phyloP scores from a whole-genome alignment of 2,888 invertebrate species.

The Pimpla rufipes region DNA sequence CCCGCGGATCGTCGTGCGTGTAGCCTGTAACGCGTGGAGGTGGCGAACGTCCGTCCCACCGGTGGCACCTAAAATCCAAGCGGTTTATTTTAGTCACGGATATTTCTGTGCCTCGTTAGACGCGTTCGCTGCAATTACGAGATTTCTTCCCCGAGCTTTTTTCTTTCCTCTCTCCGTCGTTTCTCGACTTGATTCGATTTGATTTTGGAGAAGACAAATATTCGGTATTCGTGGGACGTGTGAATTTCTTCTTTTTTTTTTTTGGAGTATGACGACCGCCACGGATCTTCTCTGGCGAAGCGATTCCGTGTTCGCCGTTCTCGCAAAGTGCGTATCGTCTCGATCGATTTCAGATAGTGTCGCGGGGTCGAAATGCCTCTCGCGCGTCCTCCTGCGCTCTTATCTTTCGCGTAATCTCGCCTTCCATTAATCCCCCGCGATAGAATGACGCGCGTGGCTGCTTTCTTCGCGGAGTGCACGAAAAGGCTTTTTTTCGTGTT shows the following conservation, averaged over 20 bases:
- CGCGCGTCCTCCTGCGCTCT: neutral
- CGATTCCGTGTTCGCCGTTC: constrained; percentile 66
- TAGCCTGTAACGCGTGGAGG: constrained; percentile 7
- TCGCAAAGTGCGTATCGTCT: constrained; percentile 72
- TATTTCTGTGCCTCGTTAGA: constrained; percentile 70
- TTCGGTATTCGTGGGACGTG: neutral
- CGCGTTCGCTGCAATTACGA: constrained; percentile 71
- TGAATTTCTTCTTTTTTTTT: no score
- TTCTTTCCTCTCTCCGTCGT: constrained; percentile 8
- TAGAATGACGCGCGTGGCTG: neutral
- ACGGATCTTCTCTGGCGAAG: constrained; percentile 57
- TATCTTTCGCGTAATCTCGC: neutral
- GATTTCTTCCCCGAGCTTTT: constrained; percentile 35
- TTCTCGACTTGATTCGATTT: no score
- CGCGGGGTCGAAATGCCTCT: neutral
- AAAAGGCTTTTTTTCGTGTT: neutral
- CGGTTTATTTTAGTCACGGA: constrained; percentile 71
- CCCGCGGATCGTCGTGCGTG: constrained; percentile 26
- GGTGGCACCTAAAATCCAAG: constrained; percentile 65
- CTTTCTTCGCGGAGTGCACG: neutral
- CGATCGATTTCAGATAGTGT: constrained; percentile 28
- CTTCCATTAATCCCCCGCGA: neutral
- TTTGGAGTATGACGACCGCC: constrained; percentile 50
- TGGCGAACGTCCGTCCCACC: constrained; percentile 33
- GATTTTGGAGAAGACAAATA: neutral